Base-by-base conservation (phyloP, 2,888 invertebrate species). In the Euplagia quadripunctaria region DNA sequence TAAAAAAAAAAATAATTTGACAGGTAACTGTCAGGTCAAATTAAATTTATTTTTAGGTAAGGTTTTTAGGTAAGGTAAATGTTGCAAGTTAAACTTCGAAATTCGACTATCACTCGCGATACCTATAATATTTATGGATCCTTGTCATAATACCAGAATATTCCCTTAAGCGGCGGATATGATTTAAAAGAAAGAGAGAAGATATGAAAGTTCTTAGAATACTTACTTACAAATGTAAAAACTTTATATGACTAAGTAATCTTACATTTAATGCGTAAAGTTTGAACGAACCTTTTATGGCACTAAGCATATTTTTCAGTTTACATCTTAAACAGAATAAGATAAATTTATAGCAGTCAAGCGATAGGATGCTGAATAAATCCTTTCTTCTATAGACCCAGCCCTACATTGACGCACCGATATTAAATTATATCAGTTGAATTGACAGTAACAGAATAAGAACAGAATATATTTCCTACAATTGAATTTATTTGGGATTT, bases 371-470 rank as follows among this genome's bases (percentile, higher is more conserved):
- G 70, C 64, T 49, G 71, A 76, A 74, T 81, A 77, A 83, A 78
- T 72, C 78, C 72, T 78, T 73, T 76, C 71, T 70, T 41, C 73
- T 72, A 68, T 72, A 0, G 79, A 69, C 63, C 31, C 63, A 42
- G 64, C 43, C 67, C 73, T 61, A 49, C 65, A 8, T 41, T 65
- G 71, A 42, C 77, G 75, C 71, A 58, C 75, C 69, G 74, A 73
- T 84, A 82, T 82, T 84, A 80, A 79, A 79, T 82, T 80, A 80
- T 82, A 75, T 73, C 74, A 77, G 67, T 16, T 61, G 75, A 63
- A 12, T 76, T 80, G 85, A 78, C 83, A 85, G 69, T 31, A 72
- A 72, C 73, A 73, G 61, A 71, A 66, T 66, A 71, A 64, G 73
- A 76, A 67, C 71, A 58, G 75, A 82, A 82, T 82, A 79, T 79